Percentiles rank a stretch among this genome's conserved stretches.
Conservation (phyloP, 1,140 invertebrate species). For the Neuroterus valhalla region DNA sequence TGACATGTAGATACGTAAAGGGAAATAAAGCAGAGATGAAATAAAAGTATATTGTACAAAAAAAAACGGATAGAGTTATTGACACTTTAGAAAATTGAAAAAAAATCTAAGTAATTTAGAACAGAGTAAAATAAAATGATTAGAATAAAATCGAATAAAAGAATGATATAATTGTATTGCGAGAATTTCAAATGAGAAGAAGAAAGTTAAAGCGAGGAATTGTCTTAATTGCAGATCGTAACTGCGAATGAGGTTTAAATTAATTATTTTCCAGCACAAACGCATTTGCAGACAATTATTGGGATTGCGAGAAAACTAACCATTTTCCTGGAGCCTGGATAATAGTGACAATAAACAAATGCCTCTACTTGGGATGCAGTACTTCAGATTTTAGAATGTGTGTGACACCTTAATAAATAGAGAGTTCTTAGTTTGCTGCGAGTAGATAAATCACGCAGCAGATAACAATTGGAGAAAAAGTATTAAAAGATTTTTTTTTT, state of each 20-base stretch:
- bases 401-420: not conserved
- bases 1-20: constrained; percentile 20
- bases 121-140: no score
- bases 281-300: constrained; percentile 9
- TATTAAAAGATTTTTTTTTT: constrained; percentile 1
- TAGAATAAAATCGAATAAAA: no score
- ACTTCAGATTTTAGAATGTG: constrained; percentile 9
- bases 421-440: no score
- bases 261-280: constrained; percentile 17
- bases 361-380: not conserved
- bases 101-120: no score
- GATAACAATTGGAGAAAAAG: not conserved
- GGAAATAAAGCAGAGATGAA: constrained; percentile 11
- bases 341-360: constrained; percentile 14
- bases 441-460: not conserved
- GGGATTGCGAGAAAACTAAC: not conserved
- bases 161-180: no score
- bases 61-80: constrained; percentile 7
- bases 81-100: not conserved
- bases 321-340: not conserved
- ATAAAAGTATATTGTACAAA: constrained; percentile 22
- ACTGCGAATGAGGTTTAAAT: constrained; percentile 27
- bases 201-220: constrained; percentile 12
- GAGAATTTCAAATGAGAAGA: not conserved
- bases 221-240: constrained; percentile 13